Evolutionary conservation across 2,113 vertebrate genomes (phyloP), one percentile per base, ranked within the genome.

Genomic region (Pedetes capensis): DNA sequence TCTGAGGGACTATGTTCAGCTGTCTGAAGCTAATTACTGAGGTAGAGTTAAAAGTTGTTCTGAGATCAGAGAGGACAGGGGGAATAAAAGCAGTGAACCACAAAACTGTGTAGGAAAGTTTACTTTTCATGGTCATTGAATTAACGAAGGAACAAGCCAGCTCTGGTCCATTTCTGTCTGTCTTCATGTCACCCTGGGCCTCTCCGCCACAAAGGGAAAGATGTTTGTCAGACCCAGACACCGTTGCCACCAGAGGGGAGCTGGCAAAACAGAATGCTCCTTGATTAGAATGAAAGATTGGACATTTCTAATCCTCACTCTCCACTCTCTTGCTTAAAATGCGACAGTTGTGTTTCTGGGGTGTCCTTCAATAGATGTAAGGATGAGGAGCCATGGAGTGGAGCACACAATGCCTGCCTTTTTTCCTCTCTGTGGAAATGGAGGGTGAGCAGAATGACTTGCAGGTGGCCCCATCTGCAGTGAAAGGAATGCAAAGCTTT

Each of bases 61-160:
- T 0, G 8, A 53, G 61, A 78, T 85, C 57, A n/a, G 66, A 94
- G 47, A 94, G 44, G 75, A 96, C 57, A 94, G 66, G 91, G 91
- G 94, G 95, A 97, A 87, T 96, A 95, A 94, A 96, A 96, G 89
- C 96, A 96, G 82, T 94, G 91, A 98, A 96, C 96, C 97, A 96
- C 87, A 97, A 98, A 97, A 97, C 96, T 75, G 95, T 97, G 96
- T 98, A 98, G 82, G 94, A 87, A 98, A 97, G 97, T 97, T 95
- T 95, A 91, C 97, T 98, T 98, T 97, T 90, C 96, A 69, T 71
- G 97, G 97, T 97, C 92, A 94, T 89, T 93, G 96, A 97, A 96
- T 96, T 97, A 97, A 97, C 16, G 94, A 97, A 98, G 89, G 88
- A 96, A 95, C 96, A 95, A 97, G 96, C 75, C 85, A 96, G 44